Percentiles rank a stretch among this genome's conserved stretches.
Evolutionary conservation across 2,888 invertebrate genomes (phyloP).

Genomic region (Listrodromus nycthemerus): DNA sequence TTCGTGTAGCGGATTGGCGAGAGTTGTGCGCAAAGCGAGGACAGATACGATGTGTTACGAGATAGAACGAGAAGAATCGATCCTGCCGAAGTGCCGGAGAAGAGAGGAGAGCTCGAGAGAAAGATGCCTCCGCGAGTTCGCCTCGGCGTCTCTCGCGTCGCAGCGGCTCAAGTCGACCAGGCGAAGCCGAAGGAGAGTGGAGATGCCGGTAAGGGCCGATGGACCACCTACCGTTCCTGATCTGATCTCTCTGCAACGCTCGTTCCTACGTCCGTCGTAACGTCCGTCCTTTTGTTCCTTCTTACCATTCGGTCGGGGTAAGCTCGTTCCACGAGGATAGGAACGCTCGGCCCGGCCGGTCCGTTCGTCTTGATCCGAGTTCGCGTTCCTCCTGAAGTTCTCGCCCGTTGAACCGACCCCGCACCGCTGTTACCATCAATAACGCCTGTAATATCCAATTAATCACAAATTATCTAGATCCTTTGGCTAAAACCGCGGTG

Average conservation of each 20-base stretch:
- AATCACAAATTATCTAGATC: slow-evolving; percentile 84
- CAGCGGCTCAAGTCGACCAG: slow-evolving; percentile 55
- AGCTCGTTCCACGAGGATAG: neutral
- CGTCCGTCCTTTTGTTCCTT: slow-evolving; percentile 71
- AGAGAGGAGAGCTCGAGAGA: slow-evolving; percentile 30
- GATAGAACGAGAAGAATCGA: slow-evolving; percentile 52
- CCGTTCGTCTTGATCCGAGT: slow-evolving; percentile 30
- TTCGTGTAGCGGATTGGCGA: slow-evolving; percentile 66
- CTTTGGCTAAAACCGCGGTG: slow-evolving; percentile 65
- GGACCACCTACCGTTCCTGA: slow-evolving; percentile 84
- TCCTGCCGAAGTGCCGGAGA: slow-evolving; percentile 51
- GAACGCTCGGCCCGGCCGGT: slow-evolving; percentile 18
- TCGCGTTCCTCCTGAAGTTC: slow-evolving; percentile 23
- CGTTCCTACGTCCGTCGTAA: slow-evolving; percentile 75
- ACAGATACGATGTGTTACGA: slow-evolving; percentile 44
- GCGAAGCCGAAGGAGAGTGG: slow-evolving; percentile 72
- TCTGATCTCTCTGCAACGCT: slow-evolving; percentile 82
- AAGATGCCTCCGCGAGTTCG: slow-evolving; percentile 22
- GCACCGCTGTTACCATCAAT: slow-evolving; percentile 81
- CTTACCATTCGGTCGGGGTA: slow-evolving; percentile 35
- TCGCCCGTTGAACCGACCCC: slow-evolving; percentile 58
- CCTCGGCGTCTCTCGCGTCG: slow-evolving; percentile 40
- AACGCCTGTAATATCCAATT: slow-evolving; percentile 83
- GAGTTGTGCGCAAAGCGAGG: slow-evolving; percentile 54
- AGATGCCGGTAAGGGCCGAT: slow-evolving; percentile 79